Percentiles rank a stretch among this genome's conserved stretches.
Evolutionary conservation across 2,113 vertebrate genomes (phyloP).

Genomic region (Serilophus lunatus): DNA sequence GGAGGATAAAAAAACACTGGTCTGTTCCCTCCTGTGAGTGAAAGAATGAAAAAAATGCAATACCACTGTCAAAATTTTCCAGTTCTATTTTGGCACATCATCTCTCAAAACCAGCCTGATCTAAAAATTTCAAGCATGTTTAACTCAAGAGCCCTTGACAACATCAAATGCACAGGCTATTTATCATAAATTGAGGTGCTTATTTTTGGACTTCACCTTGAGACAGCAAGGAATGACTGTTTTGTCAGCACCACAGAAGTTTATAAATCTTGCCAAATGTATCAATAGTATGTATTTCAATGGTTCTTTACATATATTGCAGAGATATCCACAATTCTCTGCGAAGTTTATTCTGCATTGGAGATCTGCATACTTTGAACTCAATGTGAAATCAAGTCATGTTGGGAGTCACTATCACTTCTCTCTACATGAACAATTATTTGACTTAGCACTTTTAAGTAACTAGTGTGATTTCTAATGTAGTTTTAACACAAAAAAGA

Average conservation of each 20-base stretch:
- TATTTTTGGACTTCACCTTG: conserved; percentile 41
- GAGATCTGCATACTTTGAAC: neutral
- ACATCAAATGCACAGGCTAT: conserved; percentile 20
- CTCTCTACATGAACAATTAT: neutral
- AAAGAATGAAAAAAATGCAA: neutral
- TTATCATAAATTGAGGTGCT: conserved; percentile 17
- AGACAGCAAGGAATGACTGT: neutral
- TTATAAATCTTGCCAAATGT: neutral
- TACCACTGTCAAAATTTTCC: neutral
- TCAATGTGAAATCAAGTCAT: neutral
- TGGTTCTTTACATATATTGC: neutral
- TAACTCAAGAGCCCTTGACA: conserved; percentile 32
- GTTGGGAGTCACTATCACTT: neutral
- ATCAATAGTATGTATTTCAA: neutral
- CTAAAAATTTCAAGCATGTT: conserved; percentile 45
- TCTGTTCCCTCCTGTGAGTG: neutral
- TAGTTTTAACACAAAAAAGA: neutral
- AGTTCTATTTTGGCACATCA: neutral
- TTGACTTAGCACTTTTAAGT: neutral
- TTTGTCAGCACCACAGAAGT: neutral
- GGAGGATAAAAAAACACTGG: neutral
- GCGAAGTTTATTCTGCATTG: neutral
- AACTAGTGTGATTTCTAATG: neutral
- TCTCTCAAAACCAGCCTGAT: neutral
- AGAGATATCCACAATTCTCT: neutral